phyloP scores from a whole-genome alignment of 2,797 vertebrate genomes.

The Lemur catta region DNA sequence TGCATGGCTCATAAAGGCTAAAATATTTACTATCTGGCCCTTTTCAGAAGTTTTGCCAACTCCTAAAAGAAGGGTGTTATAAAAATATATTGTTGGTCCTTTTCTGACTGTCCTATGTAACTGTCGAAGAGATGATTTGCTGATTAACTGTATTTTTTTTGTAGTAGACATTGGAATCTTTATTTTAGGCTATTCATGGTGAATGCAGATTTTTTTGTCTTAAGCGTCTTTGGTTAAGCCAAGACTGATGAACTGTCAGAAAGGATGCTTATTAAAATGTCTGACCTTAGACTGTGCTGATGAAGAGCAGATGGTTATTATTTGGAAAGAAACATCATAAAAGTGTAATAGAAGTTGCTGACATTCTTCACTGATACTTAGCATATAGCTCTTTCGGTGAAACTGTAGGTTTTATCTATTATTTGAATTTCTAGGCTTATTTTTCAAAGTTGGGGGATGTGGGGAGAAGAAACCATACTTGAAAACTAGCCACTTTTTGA shows the following conservation, averaged over 20 bases:
- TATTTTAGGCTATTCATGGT: neutral
- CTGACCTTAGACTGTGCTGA: neutral
- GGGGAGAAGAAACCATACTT: neutral
- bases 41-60: neutral
- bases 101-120: neutral
- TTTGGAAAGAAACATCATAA: neutral
- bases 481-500: neutral
- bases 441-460: slow-evolving; percentile 2
- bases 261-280: neutral
- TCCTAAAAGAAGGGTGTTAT: neutral
- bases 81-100: neutral
- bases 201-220: neutral
- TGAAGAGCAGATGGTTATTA: neutral
- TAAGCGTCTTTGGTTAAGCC: neutral
- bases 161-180: neutral
- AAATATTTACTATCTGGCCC: neutral
- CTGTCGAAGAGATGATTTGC: neutral
- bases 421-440: neutral
- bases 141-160: neutral
- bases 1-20: neutral
- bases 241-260: neutral
- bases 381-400: neutral
- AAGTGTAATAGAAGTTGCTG: neutral
- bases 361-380: neutral
- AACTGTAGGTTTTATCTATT: neutral